Conservation (phyloP, 2,888 invertebrate species). For the Gandaritis pyraliata region DNA sequence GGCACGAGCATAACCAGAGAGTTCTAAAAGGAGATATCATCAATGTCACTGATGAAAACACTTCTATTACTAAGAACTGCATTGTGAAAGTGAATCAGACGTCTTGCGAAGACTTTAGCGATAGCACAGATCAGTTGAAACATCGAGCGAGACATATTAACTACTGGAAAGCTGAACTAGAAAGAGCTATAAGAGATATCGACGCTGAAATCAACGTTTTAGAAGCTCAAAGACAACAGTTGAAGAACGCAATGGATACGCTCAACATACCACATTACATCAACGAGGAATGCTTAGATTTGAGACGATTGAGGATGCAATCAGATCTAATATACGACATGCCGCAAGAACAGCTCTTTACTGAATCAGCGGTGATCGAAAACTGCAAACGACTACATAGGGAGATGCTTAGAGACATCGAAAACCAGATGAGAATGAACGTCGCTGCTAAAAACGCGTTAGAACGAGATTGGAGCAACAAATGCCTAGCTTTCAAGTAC, state of each 20-base stretch:
- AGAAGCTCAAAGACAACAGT: conserved; percentile 72
- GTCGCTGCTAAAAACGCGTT: conserved; percentile 90
- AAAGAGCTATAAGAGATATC: conserved; percentile 73
- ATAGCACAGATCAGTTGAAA: conserved; percentile 72
- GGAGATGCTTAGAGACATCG: conserved; percentile 87
- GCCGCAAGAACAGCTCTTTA: conserved; percentile 90
- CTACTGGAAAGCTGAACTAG: conserved; percentile 76
- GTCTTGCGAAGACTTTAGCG: conserved; percentile 69
- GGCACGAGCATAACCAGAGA: conserved; percentile 70
- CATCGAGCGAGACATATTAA: conserved; percentile 74
- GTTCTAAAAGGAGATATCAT: conserved; percentile 76
- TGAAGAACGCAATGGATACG: conserved; percentile 73
- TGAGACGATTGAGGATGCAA: conserved; percentile 87
- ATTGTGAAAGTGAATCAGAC: conserved; percentile 77
- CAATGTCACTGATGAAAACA: conserved; percentile 69
- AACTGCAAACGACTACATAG: conserved; percentile 87
- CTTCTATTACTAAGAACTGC: conserved; percentile 74
- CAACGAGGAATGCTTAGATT: conserved; percentile 88
- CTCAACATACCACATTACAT: conserved; percentile 69
- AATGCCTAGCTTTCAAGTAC: conserved; percentile 90
- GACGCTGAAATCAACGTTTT: conserved; percentile 69
- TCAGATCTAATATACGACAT: conserved; percentile 90
- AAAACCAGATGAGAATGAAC: conserved; percentile 88
- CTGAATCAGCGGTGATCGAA: conserved; percentile 88
- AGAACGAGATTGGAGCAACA: conserved; percentile 96